These are phyloP conservation scores for Empis livida DNA, from an alignment of 2,888 invertebrate species.

Conservation along the genomic window DNA sequence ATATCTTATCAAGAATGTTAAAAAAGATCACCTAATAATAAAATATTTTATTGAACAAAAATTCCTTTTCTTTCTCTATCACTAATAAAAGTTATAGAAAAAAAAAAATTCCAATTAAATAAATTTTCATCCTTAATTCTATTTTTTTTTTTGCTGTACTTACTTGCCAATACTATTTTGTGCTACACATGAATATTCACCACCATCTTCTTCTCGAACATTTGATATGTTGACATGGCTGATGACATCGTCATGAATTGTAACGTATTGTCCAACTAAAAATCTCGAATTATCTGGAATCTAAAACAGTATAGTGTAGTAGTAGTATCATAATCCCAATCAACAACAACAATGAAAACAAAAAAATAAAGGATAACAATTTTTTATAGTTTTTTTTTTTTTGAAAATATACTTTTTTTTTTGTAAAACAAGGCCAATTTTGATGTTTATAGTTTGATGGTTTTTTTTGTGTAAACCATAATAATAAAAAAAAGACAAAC, in stretches of 20 bases:
- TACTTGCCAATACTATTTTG: slow-evolving; percentile 65
- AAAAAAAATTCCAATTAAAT: not conserved
- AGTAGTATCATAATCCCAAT: too few species aligned
- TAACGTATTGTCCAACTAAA: slow-evolving; percentile 83
- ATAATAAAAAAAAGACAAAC: too few species aligned
- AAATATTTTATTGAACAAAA: too few species aligned
- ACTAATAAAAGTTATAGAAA: not conserved
- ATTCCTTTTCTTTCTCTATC: not conserved
- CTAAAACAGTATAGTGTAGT: slow-evolving; percentile 14
- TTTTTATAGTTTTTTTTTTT: too few species aligned
- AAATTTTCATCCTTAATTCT: not conserved
- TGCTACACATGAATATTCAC: slow-evolving; percentile 76
- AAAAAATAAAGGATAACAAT: too few species aligned
- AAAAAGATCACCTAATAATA: too few species aligned
- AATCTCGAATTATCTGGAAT: slow-evolving; percentile 51
- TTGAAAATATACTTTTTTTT: too few species aligned
- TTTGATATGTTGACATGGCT: slow-evolving; percentile 84
- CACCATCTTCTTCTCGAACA: slow-evolving; percentile 79
- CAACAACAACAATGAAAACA: too few species aligned
- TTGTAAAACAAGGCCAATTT: too few species aligned
- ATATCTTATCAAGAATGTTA: too few species aligned
- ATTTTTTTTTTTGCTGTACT: slow-evolving; percentile 15
- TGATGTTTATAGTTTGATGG: too few species aligned
- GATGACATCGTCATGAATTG: slow-evolving; percentile 83
- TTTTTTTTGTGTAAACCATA: too few species aligned